Conservation (phyloP, 2,797 vertebrate species). For the Adrianichthys oophorus region DNA sequence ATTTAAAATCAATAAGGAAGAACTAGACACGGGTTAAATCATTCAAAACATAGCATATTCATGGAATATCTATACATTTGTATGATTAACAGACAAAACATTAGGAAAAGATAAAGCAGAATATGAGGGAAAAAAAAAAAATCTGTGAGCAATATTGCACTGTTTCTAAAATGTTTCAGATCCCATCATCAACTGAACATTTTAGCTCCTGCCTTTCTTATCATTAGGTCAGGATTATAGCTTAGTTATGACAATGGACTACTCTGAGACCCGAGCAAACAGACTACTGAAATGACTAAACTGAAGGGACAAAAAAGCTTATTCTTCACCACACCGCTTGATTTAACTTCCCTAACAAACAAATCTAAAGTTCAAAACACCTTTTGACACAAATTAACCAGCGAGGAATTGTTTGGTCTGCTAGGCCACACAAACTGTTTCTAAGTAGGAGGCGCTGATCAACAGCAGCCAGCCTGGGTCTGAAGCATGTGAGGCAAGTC, state of each 20-base stretch:
- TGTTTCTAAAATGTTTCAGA: conserved; percentile 90
- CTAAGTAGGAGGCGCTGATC: conserved; percentile 67
- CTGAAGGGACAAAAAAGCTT: conserved; percentile 75
- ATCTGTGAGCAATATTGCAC: conserved; percentile 98
- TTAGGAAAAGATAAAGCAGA: conserved; percentile 77
- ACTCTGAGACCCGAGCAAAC: conserved; percentile 71
- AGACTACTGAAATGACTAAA: conserved; percentile 84
- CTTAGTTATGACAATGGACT: conserved; percentile 88
- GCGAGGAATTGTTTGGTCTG: conserved; percentile 76
- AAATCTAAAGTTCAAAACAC: conserved; percentile 49
- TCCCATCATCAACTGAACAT: conserved; percentile 76
- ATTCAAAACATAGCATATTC: conserved; percentile 87
- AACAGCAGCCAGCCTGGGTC: conserved; percentile 83
- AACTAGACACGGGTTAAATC: conserved; percentile 88
- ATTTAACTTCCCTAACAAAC: conserved; percentile 59
- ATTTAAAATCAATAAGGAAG: conserved; percentile 90
- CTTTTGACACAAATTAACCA: conserved; percentile 56
- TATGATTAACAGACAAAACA: conserved; percentile 83
- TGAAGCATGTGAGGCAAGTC: conserved; percentile 50
- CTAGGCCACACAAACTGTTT: conserved; percentile 53
- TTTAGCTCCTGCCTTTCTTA: conserved; percentile 70
- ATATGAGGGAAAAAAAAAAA: conserved; percentile 89
- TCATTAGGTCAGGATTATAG: conserved; percentile 79
- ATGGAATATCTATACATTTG: conserved; percentile 90
- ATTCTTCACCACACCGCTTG: conserved; percentile 63